Percentiles rank a stretch among this genome's conserved stretches.
Conservation (phyloP, 2,113 vertebrate genomes). For the Aspiorhynchus laticeps region DNA sequence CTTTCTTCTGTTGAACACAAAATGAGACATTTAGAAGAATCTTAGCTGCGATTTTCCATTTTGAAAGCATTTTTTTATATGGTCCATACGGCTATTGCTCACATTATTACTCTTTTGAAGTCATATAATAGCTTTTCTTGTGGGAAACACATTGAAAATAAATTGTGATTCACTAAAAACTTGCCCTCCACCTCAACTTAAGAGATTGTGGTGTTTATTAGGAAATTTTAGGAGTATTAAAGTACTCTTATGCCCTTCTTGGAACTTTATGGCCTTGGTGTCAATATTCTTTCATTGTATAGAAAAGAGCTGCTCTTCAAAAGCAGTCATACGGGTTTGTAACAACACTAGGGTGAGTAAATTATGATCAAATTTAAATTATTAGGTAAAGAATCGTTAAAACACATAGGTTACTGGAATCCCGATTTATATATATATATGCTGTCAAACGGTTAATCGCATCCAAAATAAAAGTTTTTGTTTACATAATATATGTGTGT, state of each 20-base stretch:
- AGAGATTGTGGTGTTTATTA: not conserved
- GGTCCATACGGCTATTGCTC: no score
- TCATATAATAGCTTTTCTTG: not conserved
- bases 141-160: not conserved
- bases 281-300: not conserved
- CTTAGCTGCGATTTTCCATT: not conserved
- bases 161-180: not conserved
- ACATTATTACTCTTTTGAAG: no score
- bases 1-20: not conserved
- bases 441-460: no score
- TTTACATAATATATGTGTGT: no score
- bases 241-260: not conserved
- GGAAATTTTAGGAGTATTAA: not conserved
- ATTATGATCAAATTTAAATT: not conserved
- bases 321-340: not conserved
- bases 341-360: not conserved
- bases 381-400: not conserved
- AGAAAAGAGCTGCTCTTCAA: not conserved
- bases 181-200: not conserved
- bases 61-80: not conserved
- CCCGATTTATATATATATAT: no score
- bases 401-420: not conserved
- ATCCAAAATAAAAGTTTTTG: no score
- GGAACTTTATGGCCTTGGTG: not conserved
- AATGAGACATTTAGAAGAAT: not conserved